Evolutionary conservation across 1,140 invertebrate genomes (phyloP), one percentile per base, ranked within the genome.

Genomic region (Zeugodacus cucurbitae): DNA sequence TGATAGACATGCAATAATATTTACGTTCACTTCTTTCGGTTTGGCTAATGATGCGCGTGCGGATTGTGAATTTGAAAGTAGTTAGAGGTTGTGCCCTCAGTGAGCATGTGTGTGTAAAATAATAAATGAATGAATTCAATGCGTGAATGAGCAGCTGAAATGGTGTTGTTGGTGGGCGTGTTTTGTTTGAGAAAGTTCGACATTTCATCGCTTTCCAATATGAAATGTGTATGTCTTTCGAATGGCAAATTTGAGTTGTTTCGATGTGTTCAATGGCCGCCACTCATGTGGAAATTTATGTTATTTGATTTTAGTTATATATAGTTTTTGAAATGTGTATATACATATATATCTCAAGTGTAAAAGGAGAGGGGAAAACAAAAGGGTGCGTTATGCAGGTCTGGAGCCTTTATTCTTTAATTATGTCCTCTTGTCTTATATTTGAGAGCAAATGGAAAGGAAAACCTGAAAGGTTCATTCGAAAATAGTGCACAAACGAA

Each of bases 1-100:
- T 82, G 74, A 82, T 82, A 82, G 74, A 82, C 74, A 32, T 82
- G 26, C 41, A 82, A 82, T 48, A 44, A 82, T 82, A 82, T 82
- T 82, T 82, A 82, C 74, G 26, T 82, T 82, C 74, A 44, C 74
- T 48, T 54, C 41, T 82, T 82, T 11, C 34, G 74, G 22, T 14
- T 20, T 5, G n/a, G n/a, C 41, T 82, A 44, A 82, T 48, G 37
- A 48, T 26, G 74, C 41, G 74, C 37, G 41, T 34, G 37, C 41
- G 74, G 7, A 82, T 48, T 82, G 74, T 82, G 20, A 82, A 48
- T 82, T 82, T 74, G 67, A 74, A 74, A 74, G 74, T 82, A 82
- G 37, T 26, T 37, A 3, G 37, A 78, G 70, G 41, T 20, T 32
- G 22, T 34, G 17, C 67, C 11, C 0, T 5, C 4, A 4, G 62